phyloP scores from a whole-genome alignment of 1,140 invertebrate genomes.

The Pararge aegeria region DNA sequence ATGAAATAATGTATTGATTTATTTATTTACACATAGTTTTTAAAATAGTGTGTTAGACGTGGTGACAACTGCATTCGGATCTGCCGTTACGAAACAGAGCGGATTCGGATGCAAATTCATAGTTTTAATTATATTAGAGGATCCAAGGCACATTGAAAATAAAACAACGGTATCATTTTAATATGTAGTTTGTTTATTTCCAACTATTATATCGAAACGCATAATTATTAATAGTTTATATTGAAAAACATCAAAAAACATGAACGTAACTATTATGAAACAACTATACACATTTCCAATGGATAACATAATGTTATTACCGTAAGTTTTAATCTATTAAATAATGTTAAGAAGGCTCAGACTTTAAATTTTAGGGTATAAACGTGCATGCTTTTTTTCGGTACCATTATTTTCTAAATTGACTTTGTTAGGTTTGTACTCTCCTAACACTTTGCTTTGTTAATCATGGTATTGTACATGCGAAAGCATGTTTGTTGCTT shows the following conservation, averaged over 20 bases:
- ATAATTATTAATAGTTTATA: constrained; percentile 41
- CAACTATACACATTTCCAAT: constrained; percentile 24
- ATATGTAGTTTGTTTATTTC: constrained; percentile 43
- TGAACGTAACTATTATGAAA: constrained; percentile 29
- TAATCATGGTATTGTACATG: too few species aligned
- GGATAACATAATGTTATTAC: constrained; percentile 21
- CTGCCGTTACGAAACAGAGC: too few species aligned
- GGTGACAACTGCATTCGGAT: too few species aligned
- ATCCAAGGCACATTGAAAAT: not conserved
- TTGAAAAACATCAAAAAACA: constrained; percentile 40
- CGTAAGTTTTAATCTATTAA: not conserved
- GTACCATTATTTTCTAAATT: not conserved
- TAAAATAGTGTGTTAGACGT: too few species aligned
- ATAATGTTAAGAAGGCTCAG: constrained; percentile 29
- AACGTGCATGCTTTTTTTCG: not conserved
- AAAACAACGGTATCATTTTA: constrained; percentile 24
- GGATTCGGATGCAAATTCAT: too few species aligned
- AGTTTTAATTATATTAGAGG: too few species aligned
- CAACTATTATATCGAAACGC: constrained; percentile 45
- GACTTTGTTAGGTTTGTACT: too few species aligned
- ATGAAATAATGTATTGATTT: too few species aligned
- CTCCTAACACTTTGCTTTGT: too few species aligned
- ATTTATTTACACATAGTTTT: too few species aligned
- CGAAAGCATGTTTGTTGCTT: too few species aligned
- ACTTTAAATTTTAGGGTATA: constrained; percentile 28